Evolutionary conservation across 2,797 vertebrate genomes (phyloP), one percentile per base, ranked within the genome.

Genomic region (Tiaroga cobitis): DNA sequence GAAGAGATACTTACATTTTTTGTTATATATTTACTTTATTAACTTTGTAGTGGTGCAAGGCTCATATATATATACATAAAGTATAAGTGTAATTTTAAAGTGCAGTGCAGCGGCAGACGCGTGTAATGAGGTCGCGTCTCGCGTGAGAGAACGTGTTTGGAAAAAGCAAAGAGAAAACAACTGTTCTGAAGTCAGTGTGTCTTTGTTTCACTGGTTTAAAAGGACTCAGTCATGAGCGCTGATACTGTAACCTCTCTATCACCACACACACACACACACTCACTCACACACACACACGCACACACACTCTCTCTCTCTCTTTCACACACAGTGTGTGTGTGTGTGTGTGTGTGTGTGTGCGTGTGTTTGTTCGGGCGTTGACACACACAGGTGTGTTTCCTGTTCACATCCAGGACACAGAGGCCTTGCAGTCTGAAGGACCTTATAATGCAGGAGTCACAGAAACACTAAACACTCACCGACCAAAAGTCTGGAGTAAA

Each of bases 311-410:
- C 29, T 37, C 37, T 37, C 41, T 43, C 41, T 43, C 10, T 43
- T 43, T 10, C 41, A 41, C 41, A 41, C 41, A 41, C 8, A 8
- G 69, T 32, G 61, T 77, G 84, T 80, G 68, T 73, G 61, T 54
- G 46, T 85, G 83, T 65, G 84, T 63, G 73, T 81, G 24, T 67
- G 39, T 13, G 84, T 80, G 68, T 73, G 61, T 54, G 46, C 80
- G 83, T 65, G 84, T 63, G 73, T 81, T n/a, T 67, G 39, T 13
- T 72, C 11, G 0, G n/a, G 24, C 4, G 92, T 91, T 68, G 90
- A 92, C 67, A 87, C 91, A 93, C 94, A 94, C 93, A 94, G 90
- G 92, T 93, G 91, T 91, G 91, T 94, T 94, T 94, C 94, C 94
- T 93, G 89, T 89, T 91, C 89, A 87, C 90, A 90, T 91, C 91